Evolutionary conservation across 2,888 invertebrate species (phyloP), one percentile per base, ranked within the genome.

Genomic region (Neoaliturus tenellus): DNA sequence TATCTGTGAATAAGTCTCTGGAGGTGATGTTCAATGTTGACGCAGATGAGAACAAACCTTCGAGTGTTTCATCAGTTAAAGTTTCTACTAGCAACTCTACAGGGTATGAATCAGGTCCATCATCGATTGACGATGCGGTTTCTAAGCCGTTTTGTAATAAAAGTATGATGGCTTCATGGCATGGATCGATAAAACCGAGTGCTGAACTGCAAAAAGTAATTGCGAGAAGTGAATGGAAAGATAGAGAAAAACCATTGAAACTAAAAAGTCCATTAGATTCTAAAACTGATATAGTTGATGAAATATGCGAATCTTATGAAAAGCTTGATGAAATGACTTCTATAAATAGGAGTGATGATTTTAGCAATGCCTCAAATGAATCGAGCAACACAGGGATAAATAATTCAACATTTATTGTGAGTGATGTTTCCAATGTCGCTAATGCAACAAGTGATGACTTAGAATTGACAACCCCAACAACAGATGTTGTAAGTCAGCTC

Each of bases 1-100:
- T 91, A 0, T 91, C 91, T 1, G 90, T 91, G 1, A 91, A 91
- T 84, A 90, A 90, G 28, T 91, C 91, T 87, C 91, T 91, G 88
- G 89, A 89, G 87, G 90, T 90, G 85, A 91, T 85, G 81, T 80
- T 82, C 58, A 85, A 84, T 75, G 81, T 81, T 33, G 84, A 85
- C 44, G 67, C 58, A 10, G 81, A 62, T 23, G 83, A 87, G 28
- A 85, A 85, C 33, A 85, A 82, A 73, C 62, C 84, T 12, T 84
- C 82, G 0, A 86, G 85, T 83, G 41, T 81, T 0, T 71, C 85
- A 39, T 83, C 85, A 14, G 73, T 83, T 25, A 86, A 85, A 78
- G 80, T 71, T 41, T 82, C 81, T 41, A 85, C 75, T 31, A 84
- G 81, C 25, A 83, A 71, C 81, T 81, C 71, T 31, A 80, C 58